phyloP scores from a whole-genome alignment of 2,888 invertebrate genomes.

The Brachypterus glaber region DNA sequence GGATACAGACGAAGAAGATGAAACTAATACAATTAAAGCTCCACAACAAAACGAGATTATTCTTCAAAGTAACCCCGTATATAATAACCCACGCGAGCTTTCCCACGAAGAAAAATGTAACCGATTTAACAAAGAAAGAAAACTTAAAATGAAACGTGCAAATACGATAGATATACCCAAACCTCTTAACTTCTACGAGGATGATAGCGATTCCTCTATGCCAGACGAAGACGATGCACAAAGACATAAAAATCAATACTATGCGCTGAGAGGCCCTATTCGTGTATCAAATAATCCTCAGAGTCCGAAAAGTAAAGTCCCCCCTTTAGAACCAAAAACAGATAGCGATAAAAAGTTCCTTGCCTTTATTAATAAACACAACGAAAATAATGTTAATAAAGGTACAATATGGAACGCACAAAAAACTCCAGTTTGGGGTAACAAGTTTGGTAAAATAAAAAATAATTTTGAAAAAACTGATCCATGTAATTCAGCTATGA shows the following conservation, averaged over 20 bases:
- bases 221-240: slow-evolving; percentile 32
- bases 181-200: slow-evolving; percentile 43
- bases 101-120: slow-evolving; percentile 31
- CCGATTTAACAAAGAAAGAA: slow-evolving; percentile 50
- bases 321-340: slow-evolving; percentile 69
- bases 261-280: slow-evolving; percentile 50
- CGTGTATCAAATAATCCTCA: slow-evolving; percentile 41
- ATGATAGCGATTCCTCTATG: slow-evolving; percentile 42
- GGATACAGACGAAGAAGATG: slow-evolving; percentile 26
- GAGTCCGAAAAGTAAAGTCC: slow-evolving; percentile 40
- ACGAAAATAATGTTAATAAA: slow-evolving; percentile 38
- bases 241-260: slow-evolving; percentile 35
- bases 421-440: slow-evolving; percentile 58
- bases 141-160: slow-evolving; percentile 73
- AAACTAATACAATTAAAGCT: slow-evolving; percentile 26
- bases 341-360: slow-evolving; percentile 78
- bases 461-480: slow-evolving; percentile 60
- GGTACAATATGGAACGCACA: slow-evolving; percentile 27
- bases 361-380: slow-evolving; percentile 70
- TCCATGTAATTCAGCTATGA: slow-evolving; percentile 46
- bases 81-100: slow-evolving; percentile 17
- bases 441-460: slow-evolving; percentile 73
- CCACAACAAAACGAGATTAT: slow-evolving; percentile 7
- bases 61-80: slow-evolving; percentile 34
- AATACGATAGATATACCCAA: slow-evolving; percentile 85